Evolutionary conservation across 2,888 invertebrate genomes (phyloP).

Genomic region (Lasioglossum zephyrum): DNA sequence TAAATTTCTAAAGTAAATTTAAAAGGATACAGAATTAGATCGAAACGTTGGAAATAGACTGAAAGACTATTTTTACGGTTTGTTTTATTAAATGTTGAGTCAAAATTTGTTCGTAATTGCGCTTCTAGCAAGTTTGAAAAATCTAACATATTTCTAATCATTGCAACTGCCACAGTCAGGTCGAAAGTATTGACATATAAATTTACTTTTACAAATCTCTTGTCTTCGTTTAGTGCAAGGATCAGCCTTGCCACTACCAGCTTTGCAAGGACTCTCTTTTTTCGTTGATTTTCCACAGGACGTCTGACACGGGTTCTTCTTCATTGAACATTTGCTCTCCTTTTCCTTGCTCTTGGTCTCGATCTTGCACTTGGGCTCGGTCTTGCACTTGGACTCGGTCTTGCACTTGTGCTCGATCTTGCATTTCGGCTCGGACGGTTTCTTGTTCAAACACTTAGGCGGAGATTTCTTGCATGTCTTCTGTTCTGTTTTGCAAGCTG

Average conservation of each 20-base stretch:
- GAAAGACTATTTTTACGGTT: too few relatives aligned
- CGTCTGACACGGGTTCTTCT: background rate
- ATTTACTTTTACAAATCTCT: constrained; percentile 32
- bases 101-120: too few relatives aligned
- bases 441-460: constrained; percentile 21
- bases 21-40: too few relatives aligned
- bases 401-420: constrained; percentile 5
- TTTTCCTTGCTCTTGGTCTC: too few relatives aligned
- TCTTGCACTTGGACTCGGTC: background rate
- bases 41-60: too few relatives aligned
- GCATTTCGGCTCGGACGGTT: background rate
- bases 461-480: constrained; percentile 38
- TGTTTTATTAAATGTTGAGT: too few relatives aligned
- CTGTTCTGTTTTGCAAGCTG: background rate
- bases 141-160: background rate
- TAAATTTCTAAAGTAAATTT: too few relatives aligned
- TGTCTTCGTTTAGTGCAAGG: background rate
- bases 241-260: background rate
- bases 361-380: background rate
- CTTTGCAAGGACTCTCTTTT: background rate
- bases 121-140: too few relatives aligned
- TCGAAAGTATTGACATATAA: background rate
- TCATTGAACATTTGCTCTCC: constrained; percentile 5
- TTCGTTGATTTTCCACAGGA: background rate
- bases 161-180: background rate